Base-by-base conservation (phyloP, 2,113 vertebrate genomes). In the Polypterus bichir region DNA sequence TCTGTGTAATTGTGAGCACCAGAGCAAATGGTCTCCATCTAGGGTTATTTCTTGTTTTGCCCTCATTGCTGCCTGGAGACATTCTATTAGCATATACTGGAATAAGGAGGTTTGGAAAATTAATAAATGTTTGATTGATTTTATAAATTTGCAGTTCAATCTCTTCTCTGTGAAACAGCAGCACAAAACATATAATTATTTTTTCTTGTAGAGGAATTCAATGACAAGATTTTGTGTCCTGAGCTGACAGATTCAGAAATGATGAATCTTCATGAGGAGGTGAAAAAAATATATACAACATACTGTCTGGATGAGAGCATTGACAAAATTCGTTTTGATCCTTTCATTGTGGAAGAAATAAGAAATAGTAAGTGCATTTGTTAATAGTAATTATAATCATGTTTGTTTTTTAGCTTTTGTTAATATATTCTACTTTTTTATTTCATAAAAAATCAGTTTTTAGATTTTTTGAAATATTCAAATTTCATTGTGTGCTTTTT, bases 221-320 rank as follows among this genome's bases (percentile, higher is more conserved):
- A 98, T 69, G 88, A 97, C 66, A 84, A 85, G 79, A 95, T 99
- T 81, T 82, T 98, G 68, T 72, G 78, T 56, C 95, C 96, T 1
- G 96, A 99, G 44, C 83, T 98, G 61, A 85, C 79, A 9, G 88
- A 97, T 68, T 11, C 72, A 1, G 92, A 97, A 80, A 92, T 90
- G 79, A 77, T 81, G 51, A 77, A 73, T 62, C 79, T 98, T 49
- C 94, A 98, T 64, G 80, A 85, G 0, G 94, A 99, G 68, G 88
- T 99, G 64, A 79, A 83, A 74, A 91, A 92, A 76, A 91, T 99
- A 69, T 93, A 93, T 59, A 72, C 82, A 72, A 94, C 90, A 0
- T 99, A 97, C 46, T 99, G 95, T 69, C 82, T 94, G 76, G 94
- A 98, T 65, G 91, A 97, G 73, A 97, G 95, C 74, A 69, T 92